Evolutionary conservation across 2,888 invertebrate genomes (phyloP).

Genomic region (Lasioglossum zephyrum): DNA sequence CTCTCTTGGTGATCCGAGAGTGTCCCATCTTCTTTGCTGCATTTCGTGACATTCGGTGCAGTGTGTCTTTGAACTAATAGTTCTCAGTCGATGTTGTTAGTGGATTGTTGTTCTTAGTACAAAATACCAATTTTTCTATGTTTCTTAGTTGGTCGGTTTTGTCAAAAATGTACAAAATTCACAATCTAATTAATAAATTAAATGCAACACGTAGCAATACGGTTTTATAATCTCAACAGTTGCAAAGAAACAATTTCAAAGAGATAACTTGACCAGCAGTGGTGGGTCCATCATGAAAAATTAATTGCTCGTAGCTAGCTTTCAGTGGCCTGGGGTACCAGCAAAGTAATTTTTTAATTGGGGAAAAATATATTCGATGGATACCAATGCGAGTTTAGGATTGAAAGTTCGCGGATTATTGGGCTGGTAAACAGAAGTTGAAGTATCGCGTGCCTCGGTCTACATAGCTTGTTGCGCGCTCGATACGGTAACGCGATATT

Average conservation of each 20-base stretch:
- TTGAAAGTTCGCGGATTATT: slow-evolving; percentile 7
- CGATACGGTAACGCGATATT: slow-evolving; percentile 33
- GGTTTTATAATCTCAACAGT: neutral
- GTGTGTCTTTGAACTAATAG: neutral
- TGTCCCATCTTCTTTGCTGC: neutral
- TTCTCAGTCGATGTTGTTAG: neutral
- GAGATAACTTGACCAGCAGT: neutral
- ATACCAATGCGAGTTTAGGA: neutral
- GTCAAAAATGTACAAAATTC: neutral
- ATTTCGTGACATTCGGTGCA: neutral
- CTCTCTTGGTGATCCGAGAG: neutral
- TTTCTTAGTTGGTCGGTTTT: neutral
- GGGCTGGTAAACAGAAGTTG: slow-evolving; percentile 25
- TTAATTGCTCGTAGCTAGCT: neutral
- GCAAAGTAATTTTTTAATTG: neutral
- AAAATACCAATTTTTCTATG: neutral
- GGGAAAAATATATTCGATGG: neutral
- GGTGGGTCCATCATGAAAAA: neutral
- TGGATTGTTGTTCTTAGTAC: too few species aligned
- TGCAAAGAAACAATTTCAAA: neutral
- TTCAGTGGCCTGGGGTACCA: neutral
- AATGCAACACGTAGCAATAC: too few species aligned
- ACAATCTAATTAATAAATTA: neutral
- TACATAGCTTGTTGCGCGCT: slow-evolving; percentile 13
- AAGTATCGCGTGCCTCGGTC: slow-evolving; percentile 4